A percentile compares a stretch with the other conserved stretches of the same genome.
phyloP scores from a whole-genome alignment of 2,888 invertebrate genomes.

The Pheosia tremula region DNA sequence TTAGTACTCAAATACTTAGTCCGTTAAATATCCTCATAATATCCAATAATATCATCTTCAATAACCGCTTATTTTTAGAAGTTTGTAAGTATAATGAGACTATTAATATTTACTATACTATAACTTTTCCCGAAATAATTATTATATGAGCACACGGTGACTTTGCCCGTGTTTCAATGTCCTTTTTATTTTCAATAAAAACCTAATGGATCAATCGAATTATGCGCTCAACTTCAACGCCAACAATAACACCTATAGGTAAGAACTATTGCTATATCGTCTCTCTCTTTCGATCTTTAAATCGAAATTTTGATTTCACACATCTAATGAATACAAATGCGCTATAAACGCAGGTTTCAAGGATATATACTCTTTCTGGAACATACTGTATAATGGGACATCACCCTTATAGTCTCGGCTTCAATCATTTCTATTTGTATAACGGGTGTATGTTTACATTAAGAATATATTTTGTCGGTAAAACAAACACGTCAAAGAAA shows the following conservation, averaged over 20 bases:
- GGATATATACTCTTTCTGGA: too few relatives aligned
- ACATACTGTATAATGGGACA: too few relatives aligned
- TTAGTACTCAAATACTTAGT: background rate
- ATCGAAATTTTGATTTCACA: too few relatives aligned
- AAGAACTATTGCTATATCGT: too few relatives aligned
- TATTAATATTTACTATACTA: slow-evolving; percentile 71
- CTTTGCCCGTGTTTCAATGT: slow-evolving; percentile 9
- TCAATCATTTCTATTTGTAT: too few relatives aligned
- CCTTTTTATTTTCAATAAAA: too few relatives aligned
- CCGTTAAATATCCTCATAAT: slow-evolving; percentile 17
- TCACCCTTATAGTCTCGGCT: background rate
- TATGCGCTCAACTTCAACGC: too few relatives aligned
- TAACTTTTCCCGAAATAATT: slow-evolving; percentile 64
- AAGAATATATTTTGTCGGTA: background rate
- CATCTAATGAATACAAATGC: too few relatives aligned
- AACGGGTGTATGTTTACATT: background rate
- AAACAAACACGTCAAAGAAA: background rate
- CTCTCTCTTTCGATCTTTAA: too few relatives aligned
- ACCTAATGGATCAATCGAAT: too few relatives aligned
- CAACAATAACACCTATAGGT: too few relatives aligned
- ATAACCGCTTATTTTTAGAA: slow-evolving; percentile 46
- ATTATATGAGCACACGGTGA: slow-evolving; percentile 18
- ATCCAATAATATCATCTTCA: slow-evolving; percentile 32
- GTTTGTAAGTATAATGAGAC: slow-evolving; percentile 53
- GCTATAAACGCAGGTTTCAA: too few relatives aligned